phyloP scores from a whole-genome alignment of 2,797 vertebrate genomes.

The Hoplostethus mediterraneus region DNA sequence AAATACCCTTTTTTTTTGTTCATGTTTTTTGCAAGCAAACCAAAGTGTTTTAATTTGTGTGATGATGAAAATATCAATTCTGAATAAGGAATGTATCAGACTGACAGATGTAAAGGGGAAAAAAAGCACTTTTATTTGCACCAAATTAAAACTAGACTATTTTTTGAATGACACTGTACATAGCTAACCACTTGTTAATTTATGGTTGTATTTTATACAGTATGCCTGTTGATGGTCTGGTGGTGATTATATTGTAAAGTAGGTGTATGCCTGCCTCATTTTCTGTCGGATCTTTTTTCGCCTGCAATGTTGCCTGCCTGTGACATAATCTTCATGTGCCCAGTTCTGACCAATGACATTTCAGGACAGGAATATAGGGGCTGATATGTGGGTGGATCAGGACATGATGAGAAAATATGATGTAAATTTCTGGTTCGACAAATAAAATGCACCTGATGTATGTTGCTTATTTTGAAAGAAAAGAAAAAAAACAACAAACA shows the following conservation, averaged over 20 bases:
- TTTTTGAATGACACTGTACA: constrained; percentile 80
- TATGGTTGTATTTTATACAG: constrained; percentile 80
- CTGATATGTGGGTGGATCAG: constrained; percentile 31
- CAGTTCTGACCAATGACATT: constrained; percentile 58
- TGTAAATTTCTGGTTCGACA: constrained; percentile 62
- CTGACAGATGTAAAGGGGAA: constrained; percentile 49
- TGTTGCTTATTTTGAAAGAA: constrained; percentile 76
- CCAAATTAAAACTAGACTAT: constrained; percentile 73
- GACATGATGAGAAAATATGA: constrained; percentile 29
- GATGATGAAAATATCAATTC: constrained; percentile 52
- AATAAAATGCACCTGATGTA: constrained; percentile 78
- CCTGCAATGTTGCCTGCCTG: constrained; percentile 83
- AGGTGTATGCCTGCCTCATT: constrained; percentile 77
- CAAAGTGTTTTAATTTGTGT: constrained; percentile 82
- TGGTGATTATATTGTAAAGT: constrained; percentile 75
- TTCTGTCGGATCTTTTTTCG: constrained; percentile 66
- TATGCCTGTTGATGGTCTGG: constrained; percentile 79
- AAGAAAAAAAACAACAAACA: constrained; percentile 25
- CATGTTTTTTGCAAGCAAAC: constrained; percentile 78
- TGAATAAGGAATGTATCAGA: constrained; percentile 77
- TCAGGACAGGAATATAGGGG: constrained; percentile 34
- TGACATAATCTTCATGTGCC: constrained; percentile 74
- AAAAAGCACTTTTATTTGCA: constrained; percentile 81
- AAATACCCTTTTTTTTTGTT: constrained; percentile 48
- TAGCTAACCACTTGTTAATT: constrained; percentile 67